These are phyloP conservation scores for Pseudanteris insignis DNA, from an alignment of 2,888 invertebrate species.

Conservation along the genomic window DNA sequence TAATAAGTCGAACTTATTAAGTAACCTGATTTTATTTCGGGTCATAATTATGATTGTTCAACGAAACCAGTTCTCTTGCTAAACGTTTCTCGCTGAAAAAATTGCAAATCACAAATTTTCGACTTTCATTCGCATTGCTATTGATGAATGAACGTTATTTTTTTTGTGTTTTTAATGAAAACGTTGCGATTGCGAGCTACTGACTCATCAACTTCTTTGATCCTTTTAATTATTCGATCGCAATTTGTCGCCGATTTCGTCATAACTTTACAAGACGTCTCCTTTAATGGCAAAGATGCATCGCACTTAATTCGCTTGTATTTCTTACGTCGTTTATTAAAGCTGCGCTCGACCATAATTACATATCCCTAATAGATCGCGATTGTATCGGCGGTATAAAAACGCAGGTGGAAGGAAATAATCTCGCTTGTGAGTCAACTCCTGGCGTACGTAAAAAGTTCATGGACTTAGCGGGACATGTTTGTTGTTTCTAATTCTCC, in stretches of 20 bases:
- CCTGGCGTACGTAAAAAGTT: too few species aligned
- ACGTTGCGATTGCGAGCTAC: too few species aligned
- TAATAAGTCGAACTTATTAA: too few species aligned
- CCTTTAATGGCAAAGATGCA: conserved; percentile 29
- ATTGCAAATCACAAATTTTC: background rate
- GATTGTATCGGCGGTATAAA: conserved; percentile 20
- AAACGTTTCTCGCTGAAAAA: too few species aligned
- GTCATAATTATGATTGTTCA: too few species aligned
- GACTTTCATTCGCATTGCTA: background rate
- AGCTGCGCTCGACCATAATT: conserved; percentile 14
- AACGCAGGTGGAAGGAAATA: background rate
- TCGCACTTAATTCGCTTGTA: conserved; percentile 15
- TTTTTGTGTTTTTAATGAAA: conserved; percentile 4
- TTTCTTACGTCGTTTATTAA: conserved; percentile 18
- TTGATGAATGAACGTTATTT: background rate
- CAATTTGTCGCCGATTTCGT: conserved; percentile 38
- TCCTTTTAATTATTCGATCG: conserved; percentile 36
- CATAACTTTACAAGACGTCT: conserved; percentile 14
- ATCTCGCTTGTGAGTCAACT: too few species aligned
- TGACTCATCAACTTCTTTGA: conserved; percentile 24
- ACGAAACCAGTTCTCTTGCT: too few species aligned
- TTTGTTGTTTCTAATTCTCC: too few species aligned
- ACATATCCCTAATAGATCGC: conserved; percentile 14
- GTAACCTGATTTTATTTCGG: too few species aligned
- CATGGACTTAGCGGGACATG: too few species aligned